Evolutionary conservation across 2,797 vertebrate species (phyloP).

Genomic region (Sphenopsis melanotis): DNA sequence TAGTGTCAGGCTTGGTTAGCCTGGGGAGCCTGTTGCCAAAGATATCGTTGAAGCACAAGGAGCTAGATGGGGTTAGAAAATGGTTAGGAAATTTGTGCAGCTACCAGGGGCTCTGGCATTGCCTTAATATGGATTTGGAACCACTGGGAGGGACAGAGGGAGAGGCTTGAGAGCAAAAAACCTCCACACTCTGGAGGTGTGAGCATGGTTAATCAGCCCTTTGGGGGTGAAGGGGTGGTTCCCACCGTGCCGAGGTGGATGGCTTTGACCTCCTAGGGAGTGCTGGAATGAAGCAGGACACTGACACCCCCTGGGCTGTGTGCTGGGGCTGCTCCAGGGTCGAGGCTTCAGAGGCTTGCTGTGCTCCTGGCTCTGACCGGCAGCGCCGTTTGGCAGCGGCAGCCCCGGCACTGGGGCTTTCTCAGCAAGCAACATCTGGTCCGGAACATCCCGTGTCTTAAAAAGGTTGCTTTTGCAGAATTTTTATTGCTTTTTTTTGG

Average conservation of each 20-base stretch:
- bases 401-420: not conserved
- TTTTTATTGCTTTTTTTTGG: constrained; percentile 61
- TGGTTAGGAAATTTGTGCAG: not conserved
- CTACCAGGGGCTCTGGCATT: not conserved
- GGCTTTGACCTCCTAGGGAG: not conserved
- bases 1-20: not conserved
- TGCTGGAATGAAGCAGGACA: not conserved
- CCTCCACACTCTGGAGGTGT: not conserved
- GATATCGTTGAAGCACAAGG: not conserved
- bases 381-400: not conserved
- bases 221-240: not conserved
- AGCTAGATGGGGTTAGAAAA: not conserved
- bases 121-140: not conserved
- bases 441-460: not conserved
- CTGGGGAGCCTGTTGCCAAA: not conserved
- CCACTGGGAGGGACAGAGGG: not conserved
- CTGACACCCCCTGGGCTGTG: accelerated
- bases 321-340: not conserved
- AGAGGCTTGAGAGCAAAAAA: not conserved
- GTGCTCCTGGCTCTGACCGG: not conserved
- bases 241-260: not conserved
- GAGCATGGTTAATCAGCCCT: not conserved
- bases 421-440: constrained; percentile 29
- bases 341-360: not conserved
- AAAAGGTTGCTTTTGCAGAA: constrained; percentile 51